Evolutionary conservation across 2,888 invertebrate genomes (phyloP).

Genomic region (Myopa testacea): DNA sequence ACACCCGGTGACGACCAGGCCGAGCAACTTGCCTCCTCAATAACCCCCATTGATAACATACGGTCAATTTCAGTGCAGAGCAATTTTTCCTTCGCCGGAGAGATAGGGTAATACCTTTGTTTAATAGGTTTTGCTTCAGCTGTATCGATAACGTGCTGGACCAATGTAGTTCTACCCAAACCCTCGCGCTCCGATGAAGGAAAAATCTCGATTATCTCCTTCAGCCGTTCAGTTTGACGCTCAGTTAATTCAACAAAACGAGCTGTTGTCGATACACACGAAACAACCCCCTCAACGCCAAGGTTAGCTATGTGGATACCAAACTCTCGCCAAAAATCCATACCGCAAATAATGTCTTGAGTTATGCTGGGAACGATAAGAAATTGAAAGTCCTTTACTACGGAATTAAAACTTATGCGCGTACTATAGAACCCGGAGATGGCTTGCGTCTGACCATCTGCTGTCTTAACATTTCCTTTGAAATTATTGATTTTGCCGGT

Average conservation of each 20-base stretch:
- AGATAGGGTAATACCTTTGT: constrained; percentile 35
- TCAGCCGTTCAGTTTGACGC: background rate
- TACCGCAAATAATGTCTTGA: background rate
- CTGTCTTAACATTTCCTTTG: background rate
- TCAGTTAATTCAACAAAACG: background rate
- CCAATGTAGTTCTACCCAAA: constrained; percentile 19
- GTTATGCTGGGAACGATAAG: background rate
- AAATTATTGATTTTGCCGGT: no score
- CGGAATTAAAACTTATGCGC: background rate
- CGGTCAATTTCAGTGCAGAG: constrained; percentile 38
- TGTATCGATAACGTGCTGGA: constrained; percentile 29
- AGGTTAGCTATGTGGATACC: background rate
- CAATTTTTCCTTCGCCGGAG: constrained; percentile 33
- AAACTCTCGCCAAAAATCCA: background rate
- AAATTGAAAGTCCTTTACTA: background rate
- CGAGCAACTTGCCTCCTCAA: constrained; percentile 49
- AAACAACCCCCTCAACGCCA: background rate
- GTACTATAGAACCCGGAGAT: background rate
- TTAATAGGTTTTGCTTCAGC: constrained; percentile 31
- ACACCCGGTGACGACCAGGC: constrained; percentile 38
- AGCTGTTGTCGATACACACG: no score
- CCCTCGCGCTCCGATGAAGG: constrained; percentile 36
- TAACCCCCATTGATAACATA: constrained; percentile 44
- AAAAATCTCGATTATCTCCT: background rate
- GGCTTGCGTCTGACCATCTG: background rate